A percentile compares a stretch with the other conserved stretches of the same genome.
Conservation (phyloP, 2,113 vertebrate genomes). For the Gracilinanus agilis region DNA sequence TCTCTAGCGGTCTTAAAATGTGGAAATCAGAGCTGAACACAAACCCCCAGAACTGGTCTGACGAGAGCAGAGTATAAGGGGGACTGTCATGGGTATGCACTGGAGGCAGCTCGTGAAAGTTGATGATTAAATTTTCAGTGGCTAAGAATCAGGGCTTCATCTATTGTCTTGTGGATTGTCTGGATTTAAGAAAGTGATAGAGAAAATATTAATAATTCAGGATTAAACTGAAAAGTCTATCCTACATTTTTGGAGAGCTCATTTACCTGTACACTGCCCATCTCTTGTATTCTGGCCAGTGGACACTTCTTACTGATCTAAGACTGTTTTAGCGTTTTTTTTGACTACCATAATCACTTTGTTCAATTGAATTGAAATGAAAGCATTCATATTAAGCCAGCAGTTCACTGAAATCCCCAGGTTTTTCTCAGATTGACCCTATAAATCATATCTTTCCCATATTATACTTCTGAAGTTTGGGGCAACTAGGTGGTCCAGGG, state of each 20-base stretch:
- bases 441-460: background rate
- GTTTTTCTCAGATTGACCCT: background rate
- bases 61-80: no score
- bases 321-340: background rate
- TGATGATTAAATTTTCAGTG: no score
- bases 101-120: no score
- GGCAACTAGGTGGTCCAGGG: no score
- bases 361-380: background rate
- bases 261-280: background rate
- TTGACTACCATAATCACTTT: background rate
- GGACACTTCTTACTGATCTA: background rate
- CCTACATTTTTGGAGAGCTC: background rate
- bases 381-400: background rate
- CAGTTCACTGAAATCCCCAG: background rate
- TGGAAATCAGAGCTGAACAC: no score
- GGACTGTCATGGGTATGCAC: no score
- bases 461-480: background rate
- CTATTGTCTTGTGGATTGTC: no score
- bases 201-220: background rate
- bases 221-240: background rate
- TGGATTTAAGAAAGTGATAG: background rate
- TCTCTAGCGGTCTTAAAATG: no score
- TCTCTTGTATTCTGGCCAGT: background rate
- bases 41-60: no score
- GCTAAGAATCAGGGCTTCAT: no score